Base-by-base conservation (phyloP, 2,888 invertebrate genomes). In the Andricus curvator region DNA sequence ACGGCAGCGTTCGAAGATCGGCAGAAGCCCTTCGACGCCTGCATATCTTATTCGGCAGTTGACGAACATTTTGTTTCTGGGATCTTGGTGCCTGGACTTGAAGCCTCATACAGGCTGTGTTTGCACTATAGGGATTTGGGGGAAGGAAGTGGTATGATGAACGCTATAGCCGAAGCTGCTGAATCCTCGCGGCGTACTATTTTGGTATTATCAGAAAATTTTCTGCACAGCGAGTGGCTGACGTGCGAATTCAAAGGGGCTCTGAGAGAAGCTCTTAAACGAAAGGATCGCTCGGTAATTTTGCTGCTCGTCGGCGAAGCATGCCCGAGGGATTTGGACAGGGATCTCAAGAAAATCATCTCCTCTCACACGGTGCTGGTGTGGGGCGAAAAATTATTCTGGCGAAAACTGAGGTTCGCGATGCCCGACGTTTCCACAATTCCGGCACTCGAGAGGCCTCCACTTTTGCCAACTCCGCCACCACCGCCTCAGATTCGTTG, bases 231-330 rank as follows among this genome's bases (percentile, higher is more conserved):
- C 93, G 98, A 99, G 94, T 99, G 99, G 99, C 96, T 97, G 88
- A 95, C 97, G 86, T 97, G 98, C 92, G 99, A 99, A 93, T 98
- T 99, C 93, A 98, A 98, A 94, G 97, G 97, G 88, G 98, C 98
- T 44, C 95, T 98, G 78, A 97, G 97, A 91, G 97, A 98, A 93
- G 96, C 98, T 89, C 95, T 98, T 87, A 97, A 97, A 94, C 97
- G 97, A 93, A 95, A 96, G 90, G 95, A 96, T 91, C 96, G 97
- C 91, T 96, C 97, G 93, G 95, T 98, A 89, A 97, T 99, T 89
- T 96, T 99, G 91, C 95, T 99, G 87, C 94, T 98, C 86, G 95
- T 98, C 90, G 98, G 98, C 78, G 98, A 98, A 90, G 94, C 98
- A 87, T 97, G 97, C 81, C 96, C 96, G 88, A 95, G 97, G 86